A percentile compares a stretch with the other conserved stretches of the same genome.
Evolutionary conservation across 2,888 invertebrate species (phyloP).

Genomic region (Drosophila neotestacea): DNA sequence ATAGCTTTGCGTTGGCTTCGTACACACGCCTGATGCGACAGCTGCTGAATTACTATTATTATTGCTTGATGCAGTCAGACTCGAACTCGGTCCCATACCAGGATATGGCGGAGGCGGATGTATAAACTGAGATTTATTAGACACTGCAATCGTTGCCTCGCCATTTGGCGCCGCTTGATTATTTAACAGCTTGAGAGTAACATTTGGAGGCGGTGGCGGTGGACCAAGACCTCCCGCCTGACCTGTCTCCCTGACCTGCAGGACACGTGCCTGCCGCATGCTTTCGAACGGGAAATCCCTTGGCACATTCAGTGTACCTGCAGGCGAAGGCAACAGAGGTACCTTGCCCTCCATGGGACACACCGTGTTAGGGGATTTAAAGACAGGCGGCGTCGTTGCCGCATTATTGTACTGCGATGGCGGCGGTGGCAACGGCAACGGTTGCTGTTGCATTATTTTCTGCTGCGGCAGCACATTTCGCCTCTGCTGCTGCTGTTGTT

Average conservation of each 20-base stretch:
- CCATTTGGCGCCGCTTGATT: slow-evolving; percentile 71
- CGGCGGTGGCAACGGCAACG: slow-evolving; percentile 52
- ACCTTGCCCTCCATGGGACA: slow-evolving; percentile 93
- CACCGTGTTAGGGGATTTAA: slow-evolving; percentile 94
- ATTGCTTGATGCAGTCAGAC: slow-evolving; percentile 42
- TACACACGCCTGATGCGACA: slow-evolving; percentile 31
- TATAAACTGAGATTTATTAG: slow-evolving; percentile 82
- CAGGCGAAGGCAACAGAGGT: slow-evolving; percentile 86
- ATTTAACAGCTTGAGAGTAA: slow-evolving; percentile 79
- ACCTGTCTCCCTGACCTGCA: slow-evolving; percentile 90
- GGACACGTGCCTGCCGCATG: slow-evolving; percentile 95
- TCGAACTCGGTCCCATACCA: slow-evolving; percentile 66
- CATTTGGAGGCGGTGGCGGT: slow-evolving; percentile 70
- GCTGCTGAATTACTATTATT: slow-evolving; percentile 41
- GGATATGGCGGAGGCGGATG: slow-evolving; percentile 85
- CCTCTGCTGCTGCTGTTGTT: slow-evolving; percentile 64
- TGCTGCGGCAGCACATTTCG: slow-evolving; percentile 54
- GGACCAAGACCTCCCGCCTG: slow-evolving; percentile 68
- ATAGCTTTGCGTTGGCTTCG: slow-evolving; percentile 43
- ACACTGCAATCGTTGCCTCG: slow-evolving; percentile 51
- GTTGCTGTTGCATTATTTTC: slow-evolving; percentile 54
- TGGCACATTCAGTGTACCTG: slow-evolving; percentile 81
- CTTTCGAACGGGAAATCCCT: slow-evolving; percentile 94
- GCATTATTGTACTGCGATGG: slow-evolving; percentile 56
- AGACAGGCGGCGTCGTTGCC: slow-evolving; percentile 82